A percentile compares a stretch with the other conserved stretches of the same genome.
phyloP scores from a whole-genome alignment of 2,888 invertebrate species.

The Augiades crinisus region DNA sequence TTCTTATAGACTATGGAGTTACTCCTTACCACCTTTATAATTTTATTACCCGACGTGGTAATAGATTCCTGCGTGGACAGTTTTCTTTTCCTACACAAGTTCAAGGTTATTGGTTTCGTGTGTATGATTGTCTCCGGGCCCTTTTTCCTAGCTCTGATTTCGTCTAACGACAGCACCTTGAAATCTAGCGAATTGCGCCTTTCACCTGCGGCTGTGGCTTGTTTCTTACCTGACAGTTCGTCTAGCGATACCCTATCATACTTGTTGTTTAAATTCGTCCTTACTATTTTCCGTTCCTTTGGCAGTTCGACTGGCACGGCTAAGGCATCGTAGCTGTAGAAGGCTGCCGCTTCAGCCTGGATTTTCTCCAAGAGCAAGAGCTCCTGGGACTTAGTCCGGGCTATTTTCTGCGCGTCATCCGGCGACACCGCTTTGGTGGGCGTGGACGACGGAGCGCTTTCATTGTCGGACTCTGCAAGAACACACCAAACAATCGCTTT shows the following conservation, averaged over 20 bases:
- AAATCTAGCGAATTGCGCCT: slow-evolving; percentile 59
- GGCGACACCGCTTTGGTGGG: slow-evolving; percentile 73
- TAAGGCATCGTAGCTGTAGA: slow-evolving; percentile 83
- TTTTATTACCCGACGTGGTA: slow-evolving; percentile 67
- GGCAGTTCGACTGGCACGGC: slow-evolving; percentile 36
- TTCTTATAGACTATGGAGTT: slow-evolving; percentile 74
- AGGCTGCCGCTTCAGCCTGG: slow-evolving; percentile 87
- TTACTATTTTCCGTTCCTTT: slow-evolving; percentile 51
- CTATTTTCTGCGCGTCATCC: slow-evolving; percentile 50
- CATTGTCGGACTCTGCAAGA: slow-evolving; percentile 91
- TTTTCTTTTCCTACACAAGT: slow-evolving; percentile 63
- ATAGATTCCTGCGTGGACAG: slow-evolving; percentile 66
- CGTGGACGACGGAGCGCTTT: slow-evolving; percentile 84
- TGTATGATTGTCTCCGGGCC: slow-evolving; percentile 41
- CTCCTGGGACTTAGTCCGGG: slow-evolving; percentile 84
- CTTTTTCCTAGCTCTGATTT: slow-evolving; percentile 70
- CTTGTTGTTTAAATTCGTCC: slow-evolving; percentile 53
- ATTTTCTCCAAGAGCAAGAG: slow-evolving; percentile 85
- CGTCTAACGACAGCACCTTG: slow-evolving; percentile 75
- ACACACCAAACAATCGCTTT: slow-evolving; percentile 77
- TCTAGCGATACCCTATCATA: slow-evolving; percentile 77
- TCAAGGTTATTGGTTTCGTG: slow-evolving; percentile 56
- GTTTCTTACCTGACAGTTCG: slow-evolving; percentile 67
- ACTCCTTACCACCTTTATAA: slow-evolving; percentile 70
- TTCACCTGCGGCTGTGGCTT: slow-evolving; percentile 42